A percentile compares a stretch with the other conserved stretches of the same genome.
These are phyloP conservation scores for Charaxes varanes DNA, from an alignment of 1,140 invertebrate species.

Conservation along the genomic window DNA sequence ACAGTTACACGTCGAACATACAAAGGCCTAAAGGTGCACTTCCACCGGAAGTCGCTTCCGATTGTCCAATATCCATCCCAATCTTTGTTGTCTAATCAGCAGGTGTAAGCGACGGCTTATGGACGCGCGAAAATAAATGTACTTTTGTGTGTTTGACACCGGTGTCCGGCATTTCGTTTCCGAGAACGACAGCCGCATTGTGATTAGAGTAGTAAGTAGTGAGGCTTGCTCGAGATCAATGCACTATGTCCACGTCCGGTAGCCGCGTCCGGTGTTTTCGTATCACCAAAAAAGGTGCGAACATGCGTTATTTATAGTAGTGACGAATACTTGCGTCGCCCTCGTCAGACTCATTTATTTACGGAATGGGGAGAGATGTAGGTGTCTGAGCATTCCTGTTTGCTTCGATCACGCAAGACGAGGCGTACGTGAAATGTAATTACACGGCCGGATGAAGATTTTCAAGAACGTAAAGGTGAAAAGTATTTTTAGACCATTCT, in stretches of 20 bases:
- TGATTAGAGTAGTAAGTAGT: constrained; percentile 33
- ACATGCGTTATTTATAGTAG: constrained; percentile 60
- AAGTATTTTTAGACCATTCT: too few species aligned
- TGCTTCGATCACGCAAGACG: constrained; percentile 3
- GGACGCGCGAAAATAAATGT: constrained; percentile 11
- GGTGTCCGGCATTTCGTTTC: constrained; percentile 53
- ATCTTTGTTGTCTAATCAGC: constrained; percentile 1
- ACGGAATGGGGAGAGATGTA: constrained; percentile 41
- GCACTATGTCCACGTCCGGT: constrained; percentile 56
- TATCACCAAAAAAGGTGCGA: constrained; percentile 69
- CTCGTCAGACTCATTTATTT: constrained; percentile 45
- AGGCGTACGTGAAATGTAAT: too few species aligned
- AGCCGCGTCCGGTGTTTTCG: constrained; percentile 65
- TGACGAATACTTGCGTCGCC: constrained; percentile 50
- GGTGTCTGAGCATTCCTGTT: constrained; percentile 22
- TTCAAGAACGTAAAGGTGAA: too few species aligned
- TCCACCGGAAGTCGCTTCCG: constrained; percentile 27
- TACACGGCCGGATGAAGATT: too few species aligned
- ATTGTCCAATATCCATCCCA: constrained; percentile 26
- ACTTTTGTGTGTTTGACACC: constrained; percentile 42
- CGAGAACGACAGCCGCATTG: constrained; percentile 35
- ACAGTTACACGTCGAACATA: not conserved
- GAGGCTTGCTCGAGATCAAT: constrained; percentile 50
- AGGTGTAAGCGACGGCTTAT: constrained; percentile 11
- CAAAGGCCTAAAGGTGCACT: not conserved